Conservation (phyloP, 1,140 invertebrate species). For the Pinna nobilis region DNA sequence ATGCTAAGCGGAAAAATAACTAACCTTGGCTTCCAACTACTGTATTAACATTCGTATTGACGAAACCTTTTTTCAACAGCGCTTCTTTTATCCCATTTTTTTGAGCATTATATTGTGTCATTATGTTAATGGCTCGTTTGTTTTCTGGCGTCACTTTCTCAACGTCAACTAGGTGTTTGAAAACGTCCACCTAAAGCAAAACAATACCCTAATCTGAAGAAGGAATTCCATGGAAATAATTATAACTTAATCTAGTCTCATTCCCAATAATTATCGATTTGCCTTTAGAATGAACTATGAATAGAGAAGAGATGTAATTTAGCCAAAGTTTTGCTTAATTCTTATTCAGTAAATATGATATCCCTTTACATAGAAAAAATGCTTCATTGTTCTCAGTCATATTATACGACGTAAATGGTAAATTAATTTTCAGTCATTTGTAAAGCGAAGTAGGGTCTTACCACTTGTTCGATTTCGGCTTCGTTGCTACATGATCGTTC, state of each 20-base stretch:
- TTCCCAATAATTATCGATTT: no score
- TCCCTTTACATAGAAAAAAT: not conserved
- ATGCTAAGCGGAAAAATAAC: no score
- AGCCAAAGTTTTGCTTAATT: no score
- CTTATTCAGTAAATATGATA: no score
- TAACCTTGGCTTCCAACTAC: conserved; percentile 59
- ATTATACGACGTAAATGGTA: not conserved
- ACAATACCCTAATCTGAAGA: not conserved
- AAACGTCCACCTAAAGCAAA: conserved; percentile 19
- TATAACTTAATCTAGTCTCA: no score
- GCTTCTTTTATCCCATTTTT: conserved; percentile 34
- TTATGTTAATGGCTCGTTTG: conserved; percentile 37
- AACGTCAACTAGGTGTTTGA: conserved; percentile 9
- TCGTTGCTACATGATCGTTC: conserved; percentile 63
- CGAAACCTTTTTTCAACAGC: conserved; percentile 21
- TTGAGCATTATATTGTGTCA: conserved; percentile 57
- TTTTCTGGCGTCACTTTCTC: conserved; percentile 17
- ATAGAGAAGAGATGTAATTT: no score
- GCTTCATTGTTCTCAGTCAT: not conserved
- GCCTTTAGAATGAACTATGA: no score
- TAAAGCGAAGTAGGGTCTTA: conserved; percentile 25
- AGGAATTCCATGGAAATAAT: not conserved
- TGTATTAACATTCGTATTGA: conserved; percentile 48
- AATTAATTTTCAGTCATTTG: not conserved
- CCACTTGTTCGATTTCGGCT: conserved; percentile 59